These are phyloP conservation scores for Etia nguti DNA, from an alignment of 2,113 vertebrate species.

Conservation along the genomic window DNA sequence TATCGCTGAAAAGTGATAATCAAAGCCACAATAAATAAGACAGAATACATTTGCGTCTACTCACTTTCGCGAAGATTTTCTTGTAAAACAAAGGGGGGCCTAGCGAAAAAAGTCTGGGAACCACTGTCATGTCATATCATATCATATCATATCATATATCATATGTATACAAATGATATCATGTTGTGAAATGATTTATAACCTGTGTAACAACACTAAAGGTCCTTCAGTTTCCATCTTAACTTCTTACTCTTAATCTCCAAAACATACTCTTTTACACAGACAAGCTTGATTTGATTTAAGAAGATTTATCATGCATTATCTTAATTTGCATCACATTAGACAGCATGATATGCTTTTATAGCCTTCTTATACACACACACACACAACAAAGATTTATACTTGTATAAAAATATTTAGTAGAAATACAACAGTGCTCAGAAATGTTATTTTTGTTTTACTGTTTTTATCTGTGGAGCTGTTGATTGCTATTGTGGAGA, in stretches of 20 bases:
- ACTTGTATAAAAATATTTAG: neutral
- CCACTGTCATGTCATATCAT: too few relatives aligned
- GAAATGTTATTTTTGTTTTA: neutral
- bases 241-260: neutral
- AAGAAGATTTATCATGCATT: neutral
- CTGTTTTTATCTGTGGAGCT: neutral
- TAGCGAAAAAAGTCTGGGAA: too few relatives aligned
- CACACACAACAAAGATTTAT: neutral
- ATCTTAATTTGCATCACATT: neutral
- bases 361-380: fast-evolving
- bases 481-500: neutral
- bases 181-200: neutral
- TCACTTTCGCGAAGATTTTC: too few relatives aligned
- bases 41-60: neutral
- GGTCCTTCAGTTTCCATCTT: neutral
- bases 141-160: neutral
- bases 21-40: neutral
- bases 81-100: too few relatives aligned
- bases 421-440: neutral
- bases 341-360: neutral
- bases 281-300: neutral
- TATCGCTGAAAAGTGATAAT: neutral
- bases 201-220: neutral
- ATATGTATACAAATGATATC: neutral
- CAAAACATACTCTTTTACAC: neutral